A percentile compares a stretch with the other conserved stretches of the same genome.
Conservation (phyloP, 2,113 vertebrate species). For the Proteles cristata region DNA sequence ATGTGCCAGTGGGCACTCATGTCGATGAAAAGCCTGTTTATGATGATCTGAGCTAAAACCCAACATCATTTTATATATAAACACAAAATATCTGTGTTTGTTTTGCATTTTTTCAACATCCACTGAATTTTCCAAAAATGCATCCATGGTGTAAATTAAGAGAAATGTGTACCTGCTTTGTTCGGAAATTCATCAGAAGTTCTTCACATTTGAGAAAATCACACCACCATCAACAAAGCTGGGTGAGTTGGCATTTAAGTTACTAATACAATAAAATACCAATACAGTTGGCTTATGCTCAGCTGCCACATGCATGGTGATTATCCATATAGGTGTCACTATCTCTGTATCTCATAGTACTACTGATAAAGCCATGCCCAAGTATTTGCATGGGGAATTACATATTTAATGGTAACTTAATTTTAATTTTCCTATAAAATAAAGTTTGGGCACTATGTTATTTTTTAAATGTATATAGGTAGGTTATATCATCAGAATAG, state of each 20-base stretch:
- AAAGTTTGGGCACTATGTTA: neutral
- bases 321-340: neutral
- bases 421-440: neutral
- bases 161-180: neutral
- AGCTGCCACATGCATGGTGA: neutral
- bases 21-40: neutral
- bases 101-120: neutral
- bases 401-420: neutral
- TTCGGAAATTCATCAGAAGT: conserved; percentile 24
- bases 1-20: neutral
- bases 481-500: neutral
- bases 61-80: neutral
- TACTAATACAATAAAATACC: neutral
- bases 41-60: neutral
- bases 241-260: neutral
- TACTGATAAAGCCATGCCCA: neutral
- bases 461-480: neutral
- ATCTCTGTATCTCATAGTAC: neutral
- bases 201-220: neutral
- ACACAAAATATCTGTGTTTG: neutral
- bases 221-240: neutral
- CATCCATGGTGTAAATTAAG: neutral
- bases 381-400: neutral
- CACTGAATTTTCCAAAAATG: neutral
- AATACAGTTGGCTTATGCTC: neutral